Conservation (phyloP, 2,113 vertebrate genomes). For the Heterocephalus glaber region DNA sequence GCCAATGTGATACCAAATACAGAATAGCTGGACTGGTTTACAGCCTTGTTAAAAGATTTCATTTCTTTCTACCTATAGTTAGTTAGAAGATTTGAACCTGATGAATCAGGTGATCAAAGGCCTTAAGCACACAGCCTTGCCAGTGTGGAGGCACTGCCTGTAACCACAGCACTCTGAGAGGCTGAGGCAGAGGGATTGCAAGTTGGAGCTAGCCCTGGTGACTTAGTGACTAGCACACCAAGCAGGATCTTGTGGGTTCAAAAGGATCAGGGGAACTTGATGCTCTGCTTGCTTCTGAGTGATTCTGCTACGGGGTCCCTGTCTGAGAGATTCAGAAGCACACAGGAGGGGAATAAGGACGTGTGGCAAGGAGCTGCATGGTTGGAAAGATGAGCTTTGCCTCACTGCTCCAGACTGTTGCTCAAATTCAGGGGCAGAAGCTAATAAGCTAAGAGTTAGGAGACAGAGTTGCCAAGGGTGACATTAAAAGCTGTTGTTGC, state of each 20-base stretch:
- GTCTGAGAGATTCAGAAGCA: neutral
- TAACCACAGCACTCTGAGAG: neutral
- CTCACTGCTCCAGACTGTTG: neutral
- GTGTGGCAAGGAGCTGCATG: neutral
- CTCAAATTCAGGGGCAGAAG: neutral
- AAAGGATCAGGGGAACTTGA: neutral
- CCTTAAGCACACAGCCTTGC: neutral
- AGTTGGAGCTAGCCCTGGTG: neutral
- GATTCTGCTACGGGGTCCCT: neutral
- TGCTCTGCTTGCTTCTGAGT: neutral
- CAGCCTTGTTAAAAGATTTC: neutral
- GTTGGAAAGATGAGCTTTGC: neutral
- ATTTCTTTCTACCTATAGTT: neutral
- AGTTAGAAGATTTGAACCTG: neutral
- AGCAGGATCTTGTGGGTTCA: neutral
- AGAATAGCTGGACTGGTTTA: neutral
- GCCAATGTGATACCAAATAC: neutral
- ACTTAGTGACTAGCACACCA: neutral
- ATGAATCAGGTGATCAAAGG: neutral
- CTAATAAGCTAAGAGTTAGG: neutral
- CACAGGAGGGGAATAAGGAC: neutral
- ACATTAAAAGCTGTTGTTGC: neutral
- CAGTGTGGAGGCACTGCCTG: neutral
- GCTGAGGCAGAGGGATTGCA: neutral
- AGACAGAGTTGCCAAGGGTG: neutral